phyloP scores from a whole-genome alignment of 1,140 invertebrate species.

The Diplogasteroides magnus region DNA sequence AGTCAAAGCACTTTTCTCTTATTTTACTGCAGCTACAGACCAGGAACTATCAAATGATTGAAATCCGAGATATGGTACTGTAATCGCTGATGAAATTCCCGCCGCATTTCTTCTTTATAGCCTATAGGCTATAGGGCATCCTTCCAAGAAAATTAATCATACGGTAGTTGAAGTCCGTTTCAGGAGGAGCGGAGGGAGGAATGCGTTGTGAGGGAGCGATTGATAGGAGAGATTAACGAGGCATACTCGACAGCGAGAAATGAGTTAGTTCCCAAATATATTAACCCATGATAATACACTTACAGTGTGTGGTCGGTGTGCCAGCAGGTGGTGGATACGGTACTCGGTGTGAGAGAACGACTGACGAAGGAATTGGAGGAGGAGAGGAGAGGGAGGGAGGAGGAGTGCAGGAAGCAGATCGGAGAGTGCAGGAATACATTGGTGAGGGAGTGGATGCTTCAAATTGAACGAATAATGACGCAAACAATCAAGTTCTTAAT shows the following conservation, averaged over 20 bases:
- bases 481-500: too few species aligned
- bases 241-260: slow-evolving; percentile 26
- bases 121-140: too few species aligned
- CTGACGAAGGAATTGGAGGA: slow-evolving; percentile 27
- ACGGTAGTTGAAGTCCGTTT: too few species aligned
- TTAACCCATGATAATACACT: slow-evolving; percentile 1
- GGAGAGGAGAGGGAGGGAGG: slow-evolving; percentile 34
- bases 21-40: too few species aligned
- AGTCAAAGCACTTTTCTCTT: too few species aligned
- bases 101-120: too few species aligned
- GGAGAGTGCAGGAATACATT: slow-evolving; percentile 16
- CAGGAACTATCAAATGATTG: too few species aligned
- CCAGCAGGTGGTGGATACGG: slow-evolving; percentile 28
- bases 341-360: slow-evolving; percentile 24
- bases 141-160: too few species aligned
- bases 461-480: too few species aligned
- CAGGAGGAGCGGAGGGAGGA: slow-evolving; percentile 47
- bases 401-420: slow-evolving; percentile 29
- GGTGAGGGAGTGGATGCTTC: slow-evolving; percentile 6
- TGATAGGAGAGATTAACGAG: slow-evolving; percentile 36
- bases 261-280: neutral
- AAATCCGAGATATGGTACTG: too few species aligned
- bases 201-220: slow-evolving; percentile 37
- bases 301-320: slow-evolving; percentile 23
- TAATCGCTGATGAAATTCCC: too few species aligned